Evolutionary conservation across 53 echinoderm and acorn worm species (phyloP).

Genomic region (Pentamera pediparva): DNA sequence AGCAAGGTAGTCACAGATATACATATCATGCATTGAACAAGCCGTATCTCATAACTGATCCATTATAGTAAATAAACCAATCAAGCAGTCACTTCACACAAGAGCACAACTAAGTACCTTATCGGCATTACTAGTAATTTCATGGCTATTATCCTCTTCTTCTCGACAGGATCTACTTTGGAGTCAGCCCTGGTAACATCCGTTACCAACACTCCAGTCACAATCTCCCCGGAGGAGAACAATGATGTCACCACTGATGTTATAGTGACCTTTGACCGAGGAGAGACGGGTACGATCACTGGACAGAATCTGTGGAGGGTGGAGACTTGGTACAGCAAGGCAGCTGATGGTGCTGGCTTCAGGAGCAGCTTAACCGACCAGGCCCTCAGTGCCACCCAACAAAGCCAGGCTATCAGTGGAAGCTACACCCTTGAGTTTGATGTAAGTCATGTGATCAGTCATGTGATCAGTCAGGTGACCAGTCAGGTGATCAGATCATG

Average conservation of each 20-base stretch:
- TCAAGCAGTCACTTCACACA: too few relatives aligned
- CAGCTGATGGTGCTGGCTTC: slow-evolving; percentile 35
- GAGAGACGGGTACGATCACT: not conserved
- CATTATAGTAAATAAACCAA: too few relatives aligned
- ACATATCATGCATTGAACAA: too few relatives aligned
- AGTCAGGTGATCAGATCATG: too few relatives aligned
- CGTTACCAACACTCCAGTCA: slow-evolving; percentile 15
- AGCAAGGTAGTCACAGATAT: too few relatives aligned
- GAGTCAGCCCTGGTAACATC: slow-evolving; percentile 15
- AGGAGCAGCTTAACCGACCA: slow-evolving; percentile 22
- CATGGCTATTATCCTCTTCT: not conserved
- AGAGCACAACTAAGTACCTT: too few relatives aligned
- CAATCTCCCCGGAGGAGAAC: not conserved
- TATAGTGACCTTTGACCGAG: not conserved
- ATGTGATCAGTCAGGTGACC: too few relatives aligned
- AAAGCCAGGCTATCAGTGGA: not conserved
- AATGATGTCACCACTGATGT: slow-evolving; percentile 21
- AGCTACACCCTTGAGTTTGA: slow-evolving; percentile 1
- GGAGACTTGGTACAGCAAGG: slow-evolving; percentile 45
- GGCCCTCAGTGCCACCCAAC: slow-evolving; percentile 26
- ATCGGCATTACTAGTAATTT: too few relatives aligned
- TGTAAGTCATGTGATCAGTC: too few relatives aligned
- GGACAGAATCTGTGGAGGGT: slow-evolving; percentile 56
- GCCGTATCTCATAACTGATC: too few relatives aligned
- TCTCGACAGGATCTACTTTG: not conserved